A percentile compares a stretch with the other conserved stretches of the same genome.
phyloP scores from a whole-genome alignment of 2,888 invertebrate species.

The Willowsia nigromaculata region DNA sequence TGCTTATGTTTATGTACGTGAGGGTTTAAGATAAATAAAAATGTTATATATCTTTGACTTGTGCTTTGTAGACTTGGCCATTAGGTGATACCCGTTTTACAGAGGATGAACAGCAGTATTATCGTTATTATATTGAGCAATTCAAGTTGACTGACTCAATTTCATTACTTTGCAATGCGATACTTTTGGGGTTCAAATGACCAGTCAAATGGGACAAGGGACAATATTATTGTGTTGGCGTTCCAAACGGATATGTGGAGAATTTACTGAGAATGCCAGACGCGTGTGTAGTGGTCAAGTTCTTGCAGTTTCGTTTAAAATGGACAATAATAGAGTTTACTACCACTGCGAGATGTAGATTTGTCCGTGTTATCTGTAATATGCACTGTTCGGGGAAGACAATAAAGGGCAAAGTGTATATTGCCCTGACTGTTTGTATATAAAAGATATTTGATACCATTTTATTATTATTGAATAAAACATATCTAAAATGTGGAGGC shows the following conservation, averaged over 20 bases:
- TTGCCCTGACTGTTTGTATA: too few species aligned
- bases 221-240: conserved; percentile 1
- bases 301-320: conserved; percentile 1
- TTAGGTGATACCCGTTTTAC: conserved; percentile 16
- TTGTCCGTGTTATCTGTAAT: neutral
- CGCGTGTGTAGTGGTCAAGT: conserved; percentile 33
- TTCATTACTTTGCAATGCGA: conserved; percentile 67
- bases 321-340: neutral
- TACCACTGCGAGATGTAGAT: neutral
- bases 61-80: neutral
- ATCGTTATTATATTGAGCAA: conserved; percentile 56
- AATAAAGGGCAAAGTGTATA: neutral
- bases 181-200: conserved; percentile 58
- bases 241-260: neutral
- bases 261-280: neutral
- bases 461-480: conserved; percentile 23
- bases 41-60: neutral
- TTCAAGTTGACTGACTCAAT: conserved; percentile 59
- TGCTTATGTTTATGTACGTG: conserved; percentile 19
- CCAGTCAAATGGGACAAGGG: conserved; percentile 15
- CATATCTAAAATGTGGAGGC: neutral
- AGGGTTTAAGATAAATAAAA: conserved; percentile 9
- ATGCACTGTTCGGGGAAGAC: neutral
- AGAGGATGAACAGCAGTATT: neutral
- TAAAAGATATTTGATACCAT: conserved; percentile 29